Percentiles rank a stretch among this genome's conserved stretches.
These are phyloP conservation scores for Pollenia angustigena DNA, from an alignment of 2,888 invertebrate genomes.

Conservation along the genomic window DNA sequence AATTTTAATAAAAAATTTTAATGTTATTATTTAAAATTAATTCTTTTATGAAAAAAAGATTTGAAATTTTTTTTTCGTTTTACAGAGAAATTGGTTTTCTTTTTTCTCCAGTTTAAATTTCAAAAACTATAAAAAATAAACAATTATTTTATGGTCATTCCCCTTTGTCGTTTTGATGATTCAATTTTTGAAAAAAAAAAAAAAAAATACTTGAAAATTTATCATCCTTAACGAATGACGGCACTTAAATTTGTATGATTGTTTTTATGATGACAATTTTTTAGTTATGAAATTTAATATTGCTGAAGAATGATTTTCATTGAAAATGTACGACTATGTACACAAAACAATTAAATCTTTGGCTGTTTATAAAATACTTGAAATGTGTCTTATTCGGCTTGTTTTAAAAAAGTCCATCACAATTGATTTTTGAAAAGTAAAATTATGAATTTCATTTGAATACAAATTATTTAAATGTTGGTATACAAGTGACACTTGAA, in stretches of 20 bases:
- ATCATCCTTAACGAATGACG: slow-evolving; percentile 57
- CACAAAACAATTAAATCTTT: background rate
- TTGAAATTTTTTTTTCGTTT: too few relatives aligned
- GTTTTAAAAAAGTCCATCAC: background rate
- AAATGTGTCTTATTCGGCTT: slow-evolving; percentile 23
- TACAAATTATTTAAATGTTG: slow-evolving; percentile 18
- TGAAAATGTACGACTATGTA: background rate
- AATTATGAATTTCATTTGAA: background rate
- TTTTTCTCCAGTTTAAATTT: background rate
- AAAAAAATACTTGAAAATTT: slow-evolving; percentile 44
- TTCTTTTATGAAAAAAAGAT: too few relatives aligned
- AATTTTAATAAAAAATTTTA: too few relatives aligned
- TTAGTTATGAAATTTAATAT: slow-evolving; percentile 68
- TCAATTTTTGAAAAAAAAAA: slow-evolving; percentile 13
- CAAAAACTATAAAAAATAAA: background rate
- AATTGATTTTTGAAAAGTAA: background rate
- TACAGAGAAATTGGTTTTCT: background rate
- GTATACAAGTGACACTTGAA: slow-evolving; percentile 10
- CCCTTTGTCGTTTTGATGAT: slow-evolving; percentile 27
- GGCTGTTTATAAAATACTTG: slow-evolving; percentile 68
- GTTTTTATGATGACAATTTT: slow-evolving; percentile 61
- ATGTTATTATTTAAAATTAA: too few relatives aligned
- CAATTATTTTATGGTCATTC: slow-evolving; percentile 61
- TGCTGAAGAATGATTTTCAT: slow-evolving; percentile 24
- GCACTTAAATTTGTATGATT: slow-evolving; percentile 19